A percentile compares a stretch with the other conserved stretches of the same genome.
Conservation (phyloP, 1,140 invertebrate genomes). For the Heliothis virescens region DNA sequence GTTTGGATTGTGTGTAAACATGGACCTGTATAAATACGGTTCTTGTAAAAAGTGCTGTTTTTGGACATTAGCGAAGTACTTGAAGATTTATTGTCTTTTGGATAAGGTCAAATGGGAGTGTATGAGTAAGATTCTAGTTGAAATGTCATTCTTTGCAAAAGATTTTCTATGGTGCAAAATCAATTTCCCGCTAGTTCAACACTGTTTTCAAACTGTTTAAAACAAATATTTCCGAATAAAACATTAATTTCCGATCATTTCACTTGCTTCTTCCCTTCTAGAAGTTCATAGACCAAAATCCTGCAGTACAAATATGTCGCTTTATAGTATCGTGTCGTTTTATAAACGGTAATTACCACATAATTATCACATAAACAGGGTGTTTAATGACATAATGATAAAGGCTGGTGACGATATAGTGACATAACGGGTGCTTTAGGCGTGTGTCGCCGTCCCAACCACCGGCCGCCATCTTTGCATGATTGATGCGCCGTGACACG, state of each 20-base stretch:
- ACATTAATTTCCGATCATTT: too few relatives aligned
- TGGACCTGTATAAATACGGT: not conserved
- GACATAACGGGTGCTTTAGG: slow-evolving; percentile 6
- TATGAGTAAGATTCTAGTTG: too few relatives aligned
- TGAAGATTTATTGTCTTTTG: too few relatives aligned
- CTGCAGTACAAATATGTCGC: too few relatives aligned
- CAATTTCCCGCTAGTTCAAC: too few relatives aligned
- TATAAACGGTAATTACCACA: not conserved
- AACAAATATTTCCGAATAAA: too few relatives aligned
- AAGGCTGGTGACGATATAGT: slow-evolving; percentile 12
- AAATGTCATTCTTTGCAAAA: too few relatives aligned
- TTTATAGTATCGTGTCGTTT: not conserved
- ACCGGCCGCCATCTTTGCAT: slow-evolving; percentile 55
- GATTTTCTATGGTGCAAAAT: too few relatives aligned
- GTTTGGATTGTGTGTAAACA: not conserved
- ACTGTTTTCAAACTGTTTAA: too few relatives aligned
- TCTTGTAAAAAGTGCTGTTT: not conserved
- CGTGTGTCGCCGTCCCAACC: slow-evolving; percentile 1
- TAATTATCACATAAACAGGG: not conserved
- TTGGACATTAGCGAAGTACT: not conserved
- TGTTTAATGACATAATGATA: slow-evolving; percentile 11
- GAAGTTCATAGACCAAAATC: too few relatives aligned
- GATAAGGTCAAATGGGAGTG: too few relatives aligned
- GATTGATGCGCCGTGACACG: slow-evolving; percentile 55
- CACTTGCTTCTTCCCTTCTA: too few relatives aligned